These are phyloP conservation scores for Halichoeres trimaculatus DNA, from an alignment of 2,113 vertebrate species.

Conservation along the genomic window DNA sequence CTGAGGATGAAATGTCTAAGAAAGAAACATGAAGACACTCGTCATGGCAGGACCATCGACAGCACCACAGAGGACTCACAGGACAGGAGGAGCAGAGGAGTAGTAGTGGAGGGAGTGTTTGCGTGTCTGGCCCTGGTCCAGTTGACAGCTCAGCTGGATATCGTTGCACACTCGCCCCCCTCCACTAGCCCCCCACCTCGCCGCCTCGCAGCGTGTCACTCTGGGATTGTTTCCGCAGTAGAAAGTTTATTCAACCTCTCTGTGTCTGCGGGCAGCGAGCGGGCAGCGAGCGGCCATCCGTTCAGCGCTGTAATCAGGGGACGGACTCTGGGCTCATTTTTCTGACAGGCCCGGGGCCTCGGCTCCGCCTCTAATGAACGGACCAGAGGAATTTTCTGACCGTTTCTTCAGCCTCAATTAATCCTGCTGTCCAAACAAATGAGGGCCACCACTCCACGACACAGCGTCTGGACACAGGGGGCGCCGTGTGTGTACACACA, in stretches of 20 bases:
- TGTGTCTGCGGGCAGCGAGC: constrained; percentile 75
- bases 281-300: constrained; percentile 68
- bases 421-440: constrained; percentile 97
- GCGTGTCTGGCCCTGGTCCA: constrained; percentile 92
- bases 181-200: not conserved
- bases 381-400: constrained; percentile 88
- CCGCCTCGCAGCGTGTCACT: constrained; percentile 89
- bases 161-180: constrained; percentile 87
- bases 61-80: no score
- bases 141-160: constrained; percentile 95
- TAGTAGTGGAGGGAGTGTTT: constrained; percentile 74
- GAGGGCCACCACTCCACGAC: constrained; percentile 85
- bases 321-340: constrained; percentile 86
- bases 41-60: no score
- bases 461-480: constrained; percentile 85
- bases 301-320: constrained; percentile 89
- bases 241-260: constrained; percentile 97
- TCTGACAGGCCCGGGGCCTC: constrained; percentile 90
- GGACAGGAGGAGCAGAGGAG: constrained; percentile 45
- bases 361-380: constrained; percentile 91
- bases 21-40: no score
- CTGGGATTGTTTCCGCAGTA: constrained; percentile 91
- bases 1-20: no score
- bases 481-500: constrained; percentile 84
- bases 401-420: constrained; percentile 93